A percentile compares a stretch with the other conserved stretches of the same genome.
Evolutionary conservation across 2,113 vertebrate genomes (phyloP).

Genomic region (Paramisgurnus dabryanus): DNA sequence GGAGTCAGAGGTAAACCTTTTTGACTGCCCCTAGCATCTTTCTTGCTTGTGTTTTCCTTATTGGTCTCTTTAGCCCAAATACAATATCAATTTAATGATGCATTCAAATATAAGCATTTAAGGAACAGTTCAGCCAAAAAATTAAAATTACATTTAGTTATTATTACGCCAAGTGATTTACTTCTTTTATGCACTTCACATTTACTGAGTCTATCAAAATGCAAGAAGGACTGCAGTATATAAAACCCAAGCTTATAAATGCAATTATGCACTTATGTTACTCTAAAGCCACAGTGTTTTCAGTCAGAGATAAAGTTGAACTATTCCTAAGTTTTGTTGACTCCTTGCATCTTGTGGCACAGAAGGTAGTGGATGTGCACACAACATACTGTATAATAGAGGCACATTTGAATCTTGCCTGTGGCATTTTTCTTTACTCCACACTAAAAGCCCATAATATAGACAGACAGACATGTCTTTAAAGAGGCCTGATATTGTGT

Average conservation of each 20-base stretch:
- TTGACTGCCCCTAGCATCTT: constrained; percentile 28
- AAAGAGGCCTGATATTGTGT: too few species aligned
- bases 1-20: constrained; percentile 85
- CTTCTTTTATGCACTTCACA: not conserved
- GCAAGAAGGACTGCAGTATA: not conserved
- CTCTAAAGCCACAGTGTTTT: too few species aligned
- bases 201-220: not conserved
- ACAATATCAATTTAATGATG: not conserved
- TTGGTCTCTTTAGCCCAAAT: not conserved
- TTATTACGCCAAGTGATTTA: too few species aligned
- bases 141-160: not conserved
- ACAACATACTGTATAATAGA: not conserved
- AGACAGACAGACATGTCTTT: too few species aligned
- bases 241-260: not conserved
- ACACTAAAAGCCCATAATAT: too few species aligned
- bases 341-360: not conserved
- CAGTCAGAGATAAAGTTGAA: not conserved
- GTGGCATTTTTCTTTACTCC: not conserved
- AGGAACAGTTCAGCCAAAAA: not conserved
- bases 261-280: too few species aligned
- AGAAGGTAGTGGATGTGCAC: not conserved
- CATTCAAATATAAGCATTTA: not conserved
- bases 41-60: not conserved
- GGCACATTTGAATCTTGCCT: not conserved
- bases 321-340: not conserved